phyloP scores from a whole-genome alignment of 1,140 invertebrate species.

The Drosophila novamexicana region DNA sequence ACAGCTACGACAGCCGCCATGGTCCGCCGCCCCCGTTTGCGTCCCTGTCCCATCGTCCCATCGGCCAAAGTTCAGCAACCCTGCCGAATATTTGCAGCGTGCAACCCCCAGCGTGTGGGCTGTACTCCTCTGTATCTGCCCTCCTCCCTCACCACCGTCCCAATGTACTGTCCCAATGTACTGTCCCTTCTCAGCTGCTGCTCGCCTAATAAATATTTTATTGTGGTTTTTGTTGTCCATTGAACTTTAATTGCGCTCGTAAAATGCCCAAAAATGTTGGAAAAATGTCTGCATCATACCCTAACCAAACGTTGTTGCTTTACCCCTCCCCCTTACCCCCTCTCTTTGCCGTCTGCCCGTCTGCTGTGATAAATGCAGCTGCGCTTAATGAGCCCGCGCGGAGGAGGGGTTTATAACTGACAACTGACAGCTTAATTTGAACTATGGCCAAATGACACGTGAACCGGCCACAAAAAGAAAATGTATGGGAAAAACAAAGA shows the following conservation, averaged over 20 bases:
- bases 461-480: conserved; percentile 6
- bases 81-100: conserved; percentile 19
- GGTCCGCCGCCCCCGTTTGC: not conserved
- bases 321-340: not conserved
- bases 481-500: conserved; percentile 5
- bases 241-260: conserved; percentile 69
- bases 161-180: no score
- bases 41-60: not conserved
- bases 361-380: conserved; percentile 61
- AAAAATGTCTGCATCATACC: conserved; percentile 3
- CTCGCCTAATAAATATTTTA: conserved; percentile 41
- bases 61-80: conserved; percentile 15
- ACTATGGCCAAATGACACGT: conserved; percentile 53
- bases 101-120: conserved; percentile 5
- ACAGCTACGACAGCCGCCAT: not conserved
- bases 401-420: conserved; percentile 37
- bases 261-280: conserved; percentile 44
- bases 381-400: conserved; percentile 54
- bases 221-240: conserved; percentile 45
- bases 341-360: not conserved
- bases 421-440: conserved; percentile 61
- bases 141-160: no score
- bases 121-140: not conserved
- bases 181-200: no score
- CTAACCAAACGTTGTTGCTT: not conserved